Conservation (phyloP, 2,113 vertebrate species). For the Paramisgurnus dabryanus region DNA sequence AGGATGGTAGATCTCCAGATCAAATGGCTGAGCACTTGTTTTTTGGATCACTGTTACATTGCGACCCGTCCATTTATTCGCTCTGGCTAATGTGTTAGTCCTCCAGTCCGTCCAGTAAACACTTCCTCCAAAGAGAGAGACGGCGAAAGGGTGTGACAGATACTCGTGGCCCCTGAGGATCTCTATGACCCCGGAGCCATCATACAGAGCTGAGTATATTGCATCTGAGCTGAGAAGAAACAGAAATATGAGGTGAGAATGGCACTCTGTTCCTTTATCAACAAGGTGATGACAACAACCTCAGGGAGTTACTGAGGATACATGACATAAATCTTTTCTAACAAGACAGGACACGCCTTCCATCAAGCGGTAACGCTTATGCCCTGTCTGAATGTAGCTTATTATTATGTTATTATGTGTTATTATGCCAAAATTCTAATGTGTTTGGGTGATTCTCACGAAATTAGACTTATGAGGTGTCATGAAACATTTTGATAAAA, state of each 20-base stretch:
- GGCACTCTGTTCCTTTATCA: not conserved
- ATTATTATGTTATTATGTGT: no score
- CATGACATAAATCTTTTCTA: not conserved
- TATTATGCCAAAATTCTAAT: no score
- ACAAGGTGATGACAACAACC: slow-evolving; percentile 12
- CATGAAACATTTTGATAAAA: no score
- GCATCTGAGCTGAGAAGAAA: slow-evolving; percentile 86
- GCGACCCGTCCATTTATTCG: slow-evolving; percentile 96
- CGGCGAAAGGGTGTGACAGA: slow-evolving; percentile 96
- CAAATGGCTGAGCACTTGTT: slow-evolving; percentile 97
- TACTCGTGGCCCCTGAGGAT: slow-evolving; percentile 95
- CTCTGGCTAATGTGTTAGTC: slow-evolving; percentile 96
- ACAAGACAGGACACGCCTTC: not conserved
- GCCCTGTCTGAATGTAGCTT: no score
- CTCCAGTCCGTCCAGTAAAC: slow-evolving; percentile 99
- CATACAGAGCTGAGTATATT: slow-evolving; percentile 96
- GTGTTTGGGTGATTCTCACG: no score
- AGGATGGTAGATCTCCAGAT: slow-evolving; percentile 97
- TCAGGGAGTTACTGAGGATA: not conserved
- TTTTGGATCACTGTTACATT: slow-evolving; percentile 99
- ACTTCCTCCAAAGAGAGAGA: slow-evolving; percentile 92
- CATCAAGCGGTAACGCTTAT: no score
- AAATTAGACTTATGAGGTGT: no score
- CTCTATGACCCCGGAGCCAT: slow-evolving; percentile 91
- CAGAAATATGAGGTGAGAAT: slow-evolving; percentile 1